Evolutionary conservation across 2,888 invertebrate species (phyloP), one percentile per base, ranked within the genome.

Genomic region (Ectemnius lituratus): DNA sequence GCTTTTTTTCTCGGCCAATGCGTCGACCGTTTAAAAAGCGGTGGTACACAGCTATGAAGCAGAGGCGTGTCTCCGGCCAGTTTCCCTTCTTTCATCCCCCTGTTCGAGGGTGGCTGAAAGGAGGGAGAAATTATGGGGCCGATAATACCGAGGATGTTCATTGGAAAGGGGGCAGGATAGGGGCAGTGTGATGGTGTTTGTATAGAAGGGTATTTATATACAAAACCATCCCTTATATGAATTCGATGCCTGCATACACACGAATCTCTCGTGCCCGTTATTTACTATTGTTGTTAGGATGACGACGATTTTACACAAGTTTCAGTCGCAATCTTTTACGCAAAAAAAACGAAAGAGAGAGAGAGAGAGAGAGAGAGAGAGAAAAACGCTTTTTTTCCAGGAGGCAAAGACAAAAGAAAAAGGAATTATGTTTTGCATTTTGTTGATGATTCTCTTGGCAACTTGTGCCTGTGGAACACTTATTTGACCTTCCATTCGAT

Each of bases 381-480:
- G 56, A 62, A 6, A 69, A 69, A 71, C 60, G 63, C 70, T 59
- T 20, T 20, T 20, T 67, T 85, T 85, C 82, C 84, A 87, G 84
- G 83, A 85, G 28, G 28, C 37, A 37, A 6, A 6, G 23, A 23
- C 2, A 23, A 1, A 23, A 23, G 2, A 3, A 23, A 23, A 23
- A 23, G 3, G 37, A 80, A 84, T 84, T 82, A 79, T 81, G 76
- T 78, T 76, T 74, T 76, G 79, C 75, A 81, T 80, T 82, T 79
- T 81, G 69, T 80, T 78, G 37, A 37, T 8, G 72, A 79, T 75
- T 83, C 77, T 86, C 78, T 88, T 89, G 89, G 89, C 90, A 90
- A 90, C 90, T 90, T 91, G 91, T 90, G 91, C 90, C 91, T 90
- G 91, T 91, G 91, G 91, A 91, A 90, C 90, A 89, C 83, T 88